A percentile compares a stretch with the other conserved stretches of the same genome.
Conservation (phyloP, 2,888 invertebrate genomes). For the Campoplex capitator region DNA sequence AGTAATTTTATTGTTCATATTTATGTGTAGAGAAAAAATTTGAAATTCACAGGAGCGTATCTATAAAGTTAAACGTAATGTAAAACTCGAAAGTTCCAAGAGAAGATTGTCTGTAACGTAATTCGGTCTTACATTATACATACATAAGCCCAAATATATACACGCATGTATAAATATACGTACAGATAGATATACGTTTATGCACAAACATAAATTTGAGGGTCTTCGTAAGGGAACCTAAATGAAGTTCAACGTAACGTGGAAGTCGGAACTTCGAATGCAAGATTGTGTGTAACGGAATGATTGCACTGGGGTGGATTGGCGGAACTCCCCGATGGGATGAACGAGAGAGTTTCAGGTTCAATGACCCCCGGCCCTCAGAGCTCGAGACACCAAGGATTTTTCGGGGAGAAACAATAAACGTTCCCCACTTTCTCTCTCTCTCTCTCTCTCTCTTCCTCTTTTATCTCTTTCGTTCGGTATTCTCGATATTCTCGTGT, state of each 20-base stretch:
- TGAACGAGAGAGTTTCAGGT: slow-evolving; percentile 57
- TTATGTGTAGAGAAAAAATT: background rate
- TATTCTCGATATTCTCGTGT: background rate
- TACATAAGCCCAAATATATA: too few relatives aligned
- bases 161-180: background rate
- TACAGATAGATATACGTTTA: background rate
- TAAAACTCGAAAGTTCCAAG: background rate
- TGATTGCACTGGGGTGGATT: slow-evolving; percentile 23
- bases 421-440: slow-evolving; percentile 3
- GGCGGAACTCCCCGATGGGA: slow-evolving; percentile 49
- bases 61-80: background rate
- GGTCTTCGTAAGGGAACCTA: slow-evolving; percentile 16
- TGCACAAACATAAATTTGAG: background rate
- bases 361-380: slow-evolving; percentile 58
- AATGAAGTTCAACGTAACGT: slow-evolving; percentile 45
- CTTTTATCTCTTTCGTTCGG: background rate
- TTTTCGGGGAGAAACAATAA: slow-evolving; percentile 58
- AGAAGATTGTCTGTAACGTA: background rate
- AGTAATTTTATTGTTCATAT: background rate
- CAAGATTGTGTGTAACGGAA: slow-evolving; percentile 29
- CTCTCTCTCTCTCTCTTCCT: background rate
- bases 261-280: slow-evolving; percentile 33
- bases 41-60: background rate
- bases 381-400: slow-evolving; percentile 49
- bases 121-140: background rate